Base-by-base conservation (phyloP, 1,140 invertebrate genomes). In the Drosophila persimilis region DNA sequence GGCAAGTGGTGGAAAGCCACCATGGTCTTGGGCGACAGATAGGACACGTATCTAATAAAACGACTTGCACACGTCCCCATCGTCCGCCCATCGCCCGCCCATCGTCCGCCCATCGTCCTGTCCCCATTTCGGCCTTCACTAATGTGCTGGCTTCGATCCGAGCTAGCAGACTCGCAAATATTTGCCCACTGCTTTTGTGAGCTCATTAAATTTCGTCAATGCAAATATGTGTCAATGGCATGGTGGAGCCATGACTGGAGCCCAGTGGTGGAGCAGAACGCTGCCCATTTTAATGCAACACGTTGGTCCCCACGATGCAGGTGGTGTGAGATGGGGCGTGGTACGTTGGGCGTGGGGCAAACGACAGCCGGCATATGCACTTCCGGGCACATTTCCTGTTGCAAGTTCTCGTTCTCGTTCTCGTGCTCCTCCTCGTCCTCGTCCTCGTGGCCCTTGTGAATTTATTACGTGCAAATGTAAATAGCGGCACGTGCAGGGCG, bases 391-490 rank as follows among this genome's bases (percentile, higher is more conserved):
- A 81, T 66, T 80, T 84, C 80, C 80, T 73, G 80, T 69, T 79
- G 59, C 73, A 45, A 69, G 35, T 39, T 39, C 46, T 77, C 64
- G 26, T 29, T 35, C 15, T 41, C 50, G 31, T 35, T 0, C 46
- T 67, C 70, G 26, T 26, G 26, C 9, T 41, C 50, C 3, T 35
- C 26, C 26, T 45, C 48, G 55, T 51, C 9, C 26, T 17, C 39
- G 45, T 64, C 44, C 35, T 46, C 31, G 29, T 47, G 56, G 53
- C 69, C 56, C 61, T 65, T 65, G 45, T 61, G 79, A 88, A 90
- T 90, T 90, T 90, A 90, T 90, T 80, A 90, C 76, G 86, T 90
- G 88, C 79, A 90, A 90, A 88, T 90, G 86, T 90, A 90, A 90
- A 90, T 90, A 88, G 88, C 73, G 66, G 88, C 88, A 90, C 86